Conservation (phyloP, 2,113 vertebrate species). For the Centrocercus urophasianus region DNA sequence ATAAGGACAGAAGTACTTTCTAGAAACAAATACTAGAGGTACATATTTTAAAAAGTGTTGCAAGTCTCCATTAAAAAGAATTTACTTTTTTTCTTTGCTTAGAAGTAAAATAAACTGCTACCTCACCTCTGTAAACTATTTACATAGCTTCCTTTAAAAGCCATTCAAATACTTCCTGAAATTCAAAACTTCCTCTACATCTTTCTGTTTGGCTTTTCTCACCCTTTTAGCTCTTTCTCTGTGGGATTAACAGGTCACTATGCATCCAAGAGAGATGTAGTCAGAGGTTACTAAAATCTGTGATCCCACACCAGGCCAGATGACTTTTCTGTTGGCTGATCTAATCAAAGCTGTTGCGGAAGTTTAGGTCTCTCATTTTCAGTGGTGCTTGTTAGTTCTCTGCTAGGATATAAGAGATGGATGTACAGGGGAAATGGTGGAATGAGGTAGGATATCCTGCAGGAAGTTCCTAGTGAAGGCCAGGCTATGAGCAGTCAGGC, state of each 20-base stretch:
- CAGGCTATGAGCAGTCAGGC: neutral
- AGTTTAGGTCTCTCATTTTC: neutral
- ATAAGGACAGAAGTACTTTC: neutral
- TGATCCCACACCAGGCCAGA: neutral
- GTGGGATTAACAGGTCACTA: neutral
- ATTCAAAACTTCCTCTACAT: neutral
- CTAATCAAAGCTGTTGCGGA: neutral
- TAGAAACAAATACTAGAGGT: neutral
- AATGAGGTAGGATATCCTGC: constrained; percentile 35
- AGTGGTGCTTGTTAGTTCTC: neutral
- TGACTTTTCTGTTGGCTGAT: neutral
- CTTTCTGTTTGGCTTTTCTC: neutral
- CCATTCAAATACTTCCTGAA: neutral
- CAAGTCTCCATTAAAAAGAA: neutral
- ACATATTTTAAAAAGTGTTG: neutral
- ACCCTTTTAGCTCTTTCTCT: neutral
- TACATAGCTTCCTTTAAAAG: neutral
- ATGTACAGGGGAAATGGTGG: neutral
- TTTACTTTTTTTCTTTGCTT: neutral
- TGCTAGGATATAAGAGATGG: neutral
- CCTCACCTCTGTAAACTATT: neutral
- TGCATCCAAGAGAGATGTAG: neutral
- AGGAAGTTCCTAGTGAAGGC: constrained; percentile 9
- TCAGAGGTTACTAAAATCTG: neutral
- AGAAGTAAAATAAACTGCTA: neutral